These are phyloP conservation scores for Hydractinia echinata DNA, from an alignment of 30 jellyfish, hydroid and myxozoan species.

Conservation along the genomic window DNA sequence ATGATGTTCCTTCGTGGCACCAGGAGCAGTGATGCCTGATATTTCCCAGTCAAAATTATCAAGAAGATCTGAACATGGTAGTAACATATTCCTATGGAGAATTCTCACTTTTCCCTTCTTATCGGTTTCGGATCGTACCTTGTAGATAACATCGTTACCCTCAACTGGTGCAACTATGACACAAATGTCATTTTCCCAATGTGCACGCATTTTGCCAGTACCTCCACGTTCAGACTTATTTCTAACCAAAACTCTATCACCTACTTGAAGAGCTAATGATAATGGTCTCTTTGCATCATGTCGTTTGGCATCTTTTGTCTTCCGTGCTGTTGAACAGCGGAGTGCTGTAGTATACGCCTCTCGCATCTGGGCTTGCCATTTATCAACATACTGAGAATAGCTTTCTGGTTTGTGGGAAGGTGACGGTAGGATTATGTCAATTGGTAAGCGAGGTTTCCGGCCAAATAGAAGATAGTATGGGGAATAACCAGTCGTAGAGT, in stretches of 20 bases:
- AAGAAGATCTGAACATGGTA: not conserved
- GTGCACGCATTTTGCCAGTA: not conserved
- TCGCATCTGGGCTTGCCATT: not conserved
- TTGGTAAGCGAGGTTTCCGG: conserved; percentile 36
- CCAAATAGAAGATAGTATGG: conserved; percentile 43
- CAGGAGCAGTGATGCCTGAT: too few relatives aligned
- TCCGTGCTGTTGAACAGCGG: not conserved
- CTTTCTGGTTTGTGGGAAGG: not conserved
- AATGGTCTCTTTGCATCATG: not conserved
- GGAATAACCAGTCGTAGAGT: conserved; percentile 45
- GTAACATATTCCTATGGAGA: not conserved
- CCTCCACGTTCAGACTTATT: not conserved
- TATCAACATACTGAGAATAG: not conserved
- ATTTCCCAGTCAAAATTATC: not conserved
- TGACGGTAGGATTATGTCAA: conserved; percentile 19
- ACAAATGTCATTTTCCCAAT: not conserved
- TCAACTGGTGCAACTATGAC: not conserved
- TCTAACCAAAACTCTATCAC: not conserved
- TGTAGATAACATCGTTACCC: not conserved
- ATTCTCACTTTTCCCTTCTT: not conserved
- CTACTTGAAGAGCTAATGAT: not conserved
- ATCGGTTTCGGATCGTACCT: not conserved
- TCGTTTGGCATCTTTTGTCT: not conserved
- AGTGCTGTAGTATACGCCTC: not conserved
- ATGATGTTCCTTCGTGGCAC: too few relatives aligned